Conservation (phyloP, 2,888 invertebrate species). For the Chelonus formosanus region DNA sequence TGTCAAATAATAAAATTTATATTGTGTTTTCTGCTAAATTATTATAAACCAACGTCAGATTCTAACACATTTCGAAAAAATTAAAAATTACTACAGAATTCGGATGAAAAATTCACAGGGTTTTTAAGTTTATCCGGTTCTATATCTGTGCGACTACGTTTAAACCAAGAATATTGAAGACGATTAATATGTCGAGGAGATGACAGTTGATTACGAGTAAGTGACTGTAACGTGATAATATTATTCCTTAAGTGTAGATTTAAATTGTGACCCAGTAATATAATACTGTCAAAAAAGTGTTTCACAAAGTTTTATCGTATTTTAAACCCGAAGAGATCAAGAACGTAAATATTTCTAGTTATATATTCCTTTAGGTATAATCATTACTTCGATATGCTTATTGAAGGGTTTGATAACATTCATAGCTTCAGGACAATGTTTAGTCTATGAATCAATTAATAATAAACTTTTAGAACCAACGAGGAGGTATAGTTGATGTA, state of each 20-base stretch:
- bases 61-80: too few species aligned
- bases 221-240: background rate
- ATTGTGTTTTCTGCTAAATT: too few species aligned
- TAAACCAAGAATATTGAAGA: conserved; percentile 9
- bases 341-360: conserved; percentile 24
- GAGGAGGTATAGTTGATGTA: too few species aligned
- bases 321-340: conserved; percentile 5
- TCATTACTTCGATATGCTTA: too few species aligned
- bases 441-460: too few species aligned
- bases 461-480: too few species aligned
- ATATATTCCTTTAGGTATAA: too few species aligned
- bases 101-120: conserved; percentile 16
- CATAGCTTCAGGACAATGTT: too few species aligned
- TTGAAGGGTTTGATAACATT: too few species aligned
- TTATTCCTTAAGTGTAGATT: conserved; percentile 16
- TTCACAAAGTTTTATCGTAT: conserved; percentile 11
- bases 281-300: conserved; percentile 10
- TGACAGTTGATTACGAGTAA: conserved; percentile 7
- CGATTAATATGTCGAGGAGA: background rate
- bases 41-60: too few species aligned
- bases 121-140: conserved; percentile 2
- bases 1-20: too few species aligned
- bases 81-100: too few species aligned
- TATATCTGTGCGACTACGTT: background rate
- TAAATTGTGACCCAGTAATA: background rate